A percentile compares a stretch with the other conserved stretches of the same genome.
Conservation (phyloP, 2,113 vertebrate genomes). For the Myxocyprinus asiaticus region DNA sequence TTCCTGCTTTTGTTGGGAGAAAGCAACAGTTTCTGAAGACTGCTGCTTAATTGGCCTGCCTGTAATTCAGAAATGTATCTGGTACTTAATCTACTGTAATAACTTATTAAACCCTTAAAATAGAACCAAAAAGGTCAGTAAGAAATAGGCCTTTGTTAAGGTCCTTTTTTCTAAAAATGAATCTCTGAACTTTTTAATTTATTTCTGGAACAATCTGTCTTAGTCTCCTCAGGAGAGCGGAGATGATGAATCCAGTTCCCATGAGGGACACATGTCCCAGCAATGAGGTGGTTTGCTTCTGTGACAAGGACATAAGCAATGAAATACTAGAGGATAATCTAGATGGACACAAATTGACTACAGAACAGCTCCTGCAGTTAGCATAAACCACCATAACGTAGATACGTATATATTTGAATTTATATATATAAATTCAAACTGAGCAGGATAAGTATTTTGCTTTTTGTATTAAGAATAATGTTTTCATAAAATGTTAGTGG, state of each 20-base stretch:
- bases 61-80: constrained; percentile 13
- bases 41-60: constrained; percentile 56
- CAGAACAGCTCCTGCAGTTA: background rate
- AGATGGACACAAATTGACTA: constrained; percentile 21
- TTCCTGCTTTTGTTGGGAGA: background rate
- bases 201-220: constrained; percentile 32
- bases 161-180: constrained; percentile 52
- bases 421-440: too few species aligned
- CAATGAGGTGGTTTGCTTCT: constrained; percentile 20
- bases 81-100: constrained; percentile 2
- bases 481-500: background rate
- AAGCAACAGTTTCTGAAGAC: constrained; percentile 36
- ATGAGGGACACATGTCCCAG: constrained; percentile 12
- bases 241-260: constrained; percentile 52
- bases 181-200: constrained; percentile 46
- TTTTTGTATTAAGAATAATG: background rate
- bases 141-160: constrained; percentile 56
- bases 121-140: constrained; percentile 46
- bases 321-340: background rate
- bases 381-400: background rate
- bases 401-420: too few species aligned
- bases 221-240: constrained; percentile 45
- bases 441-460: too few species aligned
- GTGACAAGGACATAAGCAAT: constrained; percentile 35
- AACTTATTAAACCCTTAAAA: constrained; percentile 53